Evolutionary conservation across 2,797 vertebrate species (phyloP).

Genomic region (Gymnocypris eckloni): DNA sequence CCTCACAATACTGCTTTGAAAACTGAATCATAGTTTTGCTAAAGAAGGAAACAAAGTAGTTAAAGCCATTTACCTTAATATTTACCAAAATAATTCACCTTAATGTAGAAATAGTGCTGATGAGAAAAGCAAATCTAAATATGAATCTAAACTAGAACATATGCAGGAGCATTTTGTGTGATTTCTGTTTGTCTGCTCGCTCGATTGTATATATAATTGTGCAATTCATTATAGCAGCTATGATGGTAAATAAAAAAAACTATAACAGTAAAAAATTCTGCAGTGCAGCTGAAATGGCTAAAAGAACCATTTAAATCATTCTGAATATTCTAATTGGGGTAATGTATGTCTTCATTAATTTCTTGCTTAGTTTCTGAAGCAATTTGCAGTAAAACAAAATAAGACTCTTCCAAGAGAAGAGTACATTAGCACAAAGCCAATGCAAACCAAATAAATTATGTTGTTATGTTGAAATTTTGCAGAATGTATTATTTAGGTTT

Average conservation of each 20-base stretch:
- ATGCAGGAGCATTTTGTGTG: not conserved
- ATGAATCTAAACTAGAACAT: conserved; percentile 1
- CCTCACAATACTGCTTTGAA: not conserved
- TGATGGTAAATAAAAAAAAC: not conserved
- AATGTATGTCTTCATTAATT: not conserved
- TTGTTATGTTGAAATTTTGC: not conserved
- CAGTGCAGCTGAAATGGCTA: not conserved
- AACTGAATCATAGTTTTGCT: not conserved
- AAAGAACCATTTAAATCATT: not conserved
- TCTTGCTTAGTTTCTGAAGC: not conserved
- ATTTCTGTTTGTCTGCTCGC: not conserved
- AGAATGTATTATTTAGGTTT: not conserved
- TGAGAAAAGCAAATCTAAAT: conserved; percentile 5
- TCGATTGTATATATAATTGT: not conserved
- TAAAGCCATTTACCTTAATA: not conserved
- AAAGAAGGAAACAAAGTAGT: not conserved
- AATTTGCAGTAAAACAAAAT: not conserved
- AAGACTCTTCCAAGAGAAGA: not conserved
- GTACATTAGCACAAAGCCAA: not conserved
- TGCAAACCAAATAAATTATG: not conserved
- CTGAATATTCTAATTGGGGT: not conserved
- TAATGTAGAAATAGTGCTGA: not conserved
- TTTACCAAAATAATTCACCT: not conserved
- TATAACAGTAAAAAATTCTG: not conserved
- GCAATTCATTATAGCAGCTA: not conserved